These are phyloP conservation scores for Sardina pilchardus DNA, from an alignment of 2,113 vertebrate species.

Conservation along the genomic window DNA sequence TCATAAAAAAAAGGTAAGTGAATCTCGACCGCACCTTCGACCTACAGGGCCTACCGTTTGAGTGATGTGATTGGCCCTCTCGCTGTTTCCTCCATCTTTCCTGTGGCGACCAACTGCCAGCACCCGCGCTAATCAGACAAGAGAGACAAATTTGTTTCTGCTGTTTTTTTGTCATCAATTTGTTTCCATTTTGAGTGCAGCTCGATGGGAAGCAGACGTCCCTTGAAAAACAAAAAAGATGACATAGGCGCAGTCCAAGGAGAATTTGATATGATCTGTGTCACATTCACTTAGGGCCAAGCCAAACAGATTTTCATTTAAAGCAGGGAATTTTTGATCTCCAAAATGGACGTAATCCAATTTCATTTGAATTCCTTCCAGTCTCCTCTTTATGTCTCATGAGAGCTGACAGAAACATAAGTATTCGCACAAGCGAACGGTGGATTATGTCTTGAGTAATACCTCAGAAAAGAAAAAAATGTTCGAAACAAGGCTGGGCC, in stretches of 20 bases:
- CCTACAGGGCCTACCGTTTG: neutral
- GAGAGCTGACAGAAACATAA: conserved; percentile 41
- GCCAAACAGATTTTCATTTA: conserved; percentile 53
- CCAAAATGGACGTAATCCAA: conserved; percentile 56
- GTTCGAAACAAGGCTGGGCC: conserved; percentile 15
- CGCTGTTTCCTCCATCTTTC: neutral
- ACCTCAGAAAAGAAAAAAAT: neutral
- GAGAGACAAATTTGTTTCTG: neutral
- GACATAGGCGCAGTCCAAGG: conserved; percentile 22
- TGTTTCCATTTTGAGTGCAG: neutral
- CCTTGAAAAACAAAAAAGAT: neutral
- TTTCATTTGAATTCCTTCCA: conserved; percentile 54
- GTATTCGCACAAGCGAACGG: conserved; percentile 37
- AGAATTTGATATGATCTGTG: conserved; percentile 44
- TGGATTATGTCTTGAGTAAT: conserved; percentile 40
- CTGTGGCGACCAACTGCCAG: neutral
- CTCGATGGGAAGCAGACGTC: neutral
- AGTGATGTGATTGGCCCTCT: neutral
- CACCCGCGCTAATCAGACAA: neutral
- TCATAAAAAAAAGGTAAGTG: neutral
- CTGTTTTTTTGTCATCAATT: conserved; percentile 45
- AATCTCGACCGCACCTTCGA: neutral
- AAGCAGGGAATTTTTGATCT: conserved; percentile 47
- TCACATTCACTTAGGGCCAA: conserved; percentile 41
- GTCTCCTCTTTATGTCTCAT: conserved; percentile 38